These are phyloP conservation scores for Agrochola lychnidis DNA, from an alignment of 2,888 invertebrate species.

Conservation along the genomic window DNA sequence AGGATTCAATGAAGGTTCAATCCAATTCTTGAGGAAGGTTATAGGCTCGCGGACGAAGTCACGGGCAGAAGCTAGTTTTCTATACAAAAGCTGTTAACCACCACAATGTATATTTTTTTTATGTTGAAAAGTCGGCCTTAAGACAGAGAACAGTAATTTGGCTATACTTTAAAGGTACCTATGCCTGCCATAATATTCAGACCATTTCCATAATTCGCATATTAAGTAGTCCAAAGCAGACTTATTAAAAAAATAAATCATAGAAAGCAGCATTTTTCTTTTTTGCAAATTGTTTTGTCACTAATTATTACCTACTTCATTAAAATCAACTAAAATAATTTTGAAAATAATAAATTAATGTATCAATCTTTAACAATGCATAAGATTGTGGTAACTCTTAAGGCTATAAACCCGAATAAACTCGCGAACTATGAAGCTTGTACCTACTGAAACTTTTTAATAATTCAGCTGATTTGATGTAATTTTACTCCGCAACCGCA, in stretches of 20 bases:
- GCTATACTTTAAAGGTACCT: too few relatives aligned
- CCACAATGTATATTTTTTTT: too few relatives aligned
- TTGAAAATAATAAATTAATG: conserved; percentile 9
- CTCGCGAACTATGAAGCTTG: conserved; percentile 59
- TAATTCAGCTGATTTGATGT: conserved; percentile 86
- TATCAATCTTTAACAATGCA: conserved; percentile 14
- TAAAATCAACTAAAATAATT: not conserved
- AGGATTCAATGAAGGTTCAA: too few relatives aligned
- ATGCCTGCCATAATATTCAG: not conserved
- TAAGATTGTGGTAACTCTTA: conserved; percentile 32
- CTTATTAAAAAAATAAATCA: not conserved
- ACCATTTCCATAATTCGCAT: not conserved
- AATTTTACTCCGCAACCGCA: conserved; percentile 84
- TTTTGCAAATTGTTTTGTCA: not conserved
- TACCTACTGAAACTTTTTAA: conserved; percentile 79
- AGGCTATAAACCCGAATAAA: conserved; percentile 55
- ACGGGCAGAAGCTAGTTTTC: not conserved
- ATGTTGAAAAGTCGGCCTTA: not conserved
- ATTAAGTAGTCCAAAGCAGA: not conserved
- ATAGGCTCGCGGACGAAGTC: too few relatives aligned
- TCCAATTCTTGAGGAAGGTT: too few relatives aligned
- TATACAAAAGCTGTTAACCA: not conserved
- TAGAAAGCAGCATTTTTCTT: not conserved
- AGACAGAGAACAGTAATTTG: not conserved
- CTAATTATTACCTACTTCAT: too few relatives aligned